phyloP scores from a whole-genome alignment of 35 echinoderm and acorn worm genomes.

The Ophiothrix spiculata region DNA sequence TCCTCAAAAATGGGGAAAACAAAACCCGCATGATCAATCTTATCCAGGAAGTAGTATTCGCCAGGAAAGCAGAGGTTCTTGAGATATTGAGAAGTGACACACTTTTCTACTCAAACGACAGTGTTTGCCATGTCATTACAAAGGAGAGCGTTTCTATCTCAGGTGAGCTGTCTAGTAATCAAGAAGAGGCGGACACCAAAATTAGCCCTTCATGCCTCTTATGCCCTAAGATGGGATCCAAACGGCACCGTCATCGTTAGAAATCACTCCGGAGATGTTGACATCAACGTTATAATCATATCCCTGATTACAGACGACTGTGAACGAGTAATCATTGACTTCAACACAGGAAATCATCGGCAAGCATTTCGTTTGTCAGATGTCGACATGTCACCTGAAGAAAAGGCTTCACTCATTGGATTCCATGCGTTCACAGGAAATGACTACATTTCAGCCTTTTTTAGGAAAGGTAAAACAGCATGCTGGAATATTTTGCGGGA shows the following conservation, averaged over 20 bases:
- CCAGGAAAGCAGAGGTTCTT: conserved; percentile 29
- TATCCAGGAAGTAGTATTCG: no score
- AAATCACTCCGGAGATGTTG: conserved; percentile 28
- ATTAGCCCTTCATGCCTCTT: conserved; percentile 29
- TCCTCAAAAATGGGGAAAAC: no score
- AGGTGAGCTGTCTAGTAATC: conserved; percentile 21
- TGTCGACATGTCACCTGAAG: no score
- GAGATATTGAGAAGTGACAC: conserved; percentile 29
- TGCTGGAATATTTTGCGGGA: no score
- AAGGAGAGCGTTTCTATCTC: conserved; percentile 9
- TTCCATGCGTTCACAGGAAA: no score
- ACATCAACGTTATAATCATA: conserved; percentile 34
- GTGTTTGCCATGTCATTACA: conserved; percentile 19
- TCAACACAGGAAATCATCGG: no score
- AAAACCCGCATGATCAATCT: no score
- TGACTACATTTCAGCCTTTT: no score
- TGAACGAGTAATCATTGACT: conserved; percentile 12
- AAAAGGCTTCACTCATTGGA: no score
- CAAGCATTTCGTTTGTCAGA: no score
- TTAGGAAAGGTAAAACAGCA: no score
- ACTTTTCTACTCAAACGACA: conserved; percentile 32
- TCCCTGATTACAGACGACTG: conserved; percentile 26
- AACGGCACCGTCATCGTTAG: conserved; percentile 13
- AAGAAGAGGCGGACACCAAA: conserved; percentile 27
- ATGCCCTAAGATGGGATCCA: conserved; percentile 22